Conservation (phyloP, 30 jellyfish, hydroid and myxozoan genomes). For the Catostylus mosaicus region DNA sequence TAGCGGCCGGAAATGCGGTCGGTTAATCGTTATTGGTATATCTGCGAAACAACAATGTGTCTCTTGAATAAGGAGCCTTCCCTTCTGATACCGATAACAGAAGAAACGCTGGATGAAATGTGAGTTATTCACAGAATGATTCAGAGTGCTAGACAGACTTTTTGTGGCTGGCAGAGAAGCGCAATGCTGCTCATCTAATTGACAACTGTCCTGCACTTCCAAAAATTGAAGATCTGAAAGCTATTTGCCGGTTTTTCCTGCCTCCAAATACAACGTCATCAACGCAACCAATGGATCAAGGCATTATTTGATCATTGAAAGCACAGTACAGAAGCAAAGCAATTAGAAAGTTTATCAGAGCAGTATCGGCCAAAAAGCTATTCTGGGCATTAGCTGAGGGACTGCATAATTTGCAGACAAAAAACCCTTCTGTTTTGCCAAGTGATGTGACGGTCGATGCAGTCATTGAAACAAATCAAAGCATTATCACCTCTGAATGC, state of each 20-base stretch:
- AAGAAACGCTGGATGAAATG: conserved; percentile 67
- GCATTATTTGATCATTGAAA: conserved; percentile 59
- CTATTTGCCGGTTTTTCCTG: conserved; percentile 54
- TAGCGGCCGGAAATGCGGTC: conserved; percentile 64
- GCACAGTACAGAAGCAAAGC: conserved; percentile 54
- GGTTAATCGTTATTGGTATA: conserved; percentile 43
- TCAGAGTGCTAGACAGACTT: conserved; percentile 65
- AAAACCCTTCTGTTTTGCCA: neutral
- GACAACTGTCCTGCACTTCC: conserved; percentile 80
- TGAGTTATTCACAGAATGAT: conserved; percentile 70
- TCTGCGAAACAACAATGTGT: conserved; percentile 52
- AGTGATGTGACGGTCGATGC: conserved; percentile 10
- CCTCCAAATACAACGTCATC: conserved; percentile 77
- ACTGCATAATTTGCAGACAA: conserved; percentile 7
- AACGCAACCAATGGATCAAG: conserved; percentile 81
- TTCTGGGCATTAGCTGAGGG: conserved; percentile 27
- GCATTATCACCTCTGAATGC: neutral
- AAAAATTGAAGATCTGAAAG: conserved; percentile 53
- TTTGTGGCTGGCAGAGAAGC: conserved; percentile 28
- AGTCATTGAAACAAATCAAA: conserved; percentile 4
- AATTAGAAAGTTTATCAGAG: conserved; percentile 59
- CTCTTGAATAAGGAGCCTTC: neutral
- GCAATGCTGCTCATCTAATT: conserved; percentile 60
- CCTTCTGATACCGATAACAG: conserved; percentile 20
- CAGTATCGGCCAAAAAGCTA: conserved; percentile 37